These are phyloP conservation scores for Danaus chrysippus DNA, from an alignment of 2,888 invertebrate species.

Conservation along the genomic window DNA sequence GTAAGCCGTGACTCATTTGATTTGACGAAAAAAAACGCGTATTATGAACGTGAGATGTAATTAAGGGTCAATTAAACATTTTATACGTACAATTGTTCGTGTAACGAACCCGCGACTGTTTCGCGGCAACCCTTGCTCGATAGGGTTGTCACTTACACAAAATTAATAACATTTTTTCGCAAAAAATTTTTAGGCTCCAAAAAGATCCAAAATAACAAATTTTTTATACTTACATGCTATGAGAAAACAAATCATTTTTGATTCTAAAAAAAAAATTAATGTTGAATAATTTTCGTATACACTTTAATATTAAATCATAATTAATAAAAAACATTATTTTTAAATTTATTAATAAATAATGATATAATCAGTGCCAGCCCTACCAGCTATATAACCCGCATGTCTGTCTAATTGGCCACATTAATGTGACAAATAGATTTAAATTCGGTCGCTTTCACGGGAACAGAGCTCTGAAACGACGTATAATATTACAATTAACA, in stretches of 20 bases:
- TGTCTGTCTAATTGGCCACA: constrained; percentile 67
- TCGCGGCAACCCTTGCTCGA: constrained; percentile 33
- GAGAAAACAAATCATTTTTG: too few species aligned
- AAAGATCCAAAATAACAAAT: too few species aligned
- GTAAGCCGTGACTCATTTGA: constrained; percentile 28
- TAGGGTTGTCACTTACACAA: constrained; percentile 30
- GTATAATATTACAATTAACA: constrained; percentile 18
- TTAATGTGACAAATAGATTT: constrained; percentile 75
- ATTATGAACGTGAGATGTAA: constrained; percentile 54
- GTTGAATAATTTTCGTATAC: too few species aligned
- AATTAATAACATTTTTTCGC: background rate
- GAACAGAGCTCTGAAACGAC: constrained; percentile 29
- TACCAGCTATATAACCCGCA: constrained; percentile 68
- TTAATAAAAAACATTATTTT: too few species aligned
- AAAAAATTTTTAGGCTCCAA: too few species aligned
- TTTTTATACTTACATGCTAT: too few species aligned
- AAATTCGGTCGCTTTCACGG: constrained; percentile 54
- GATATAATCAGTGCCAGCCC: constrained; percentile 44
- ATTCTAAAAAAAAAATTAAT: too few species aligned
- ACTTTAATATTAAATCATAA: too few species aligned
- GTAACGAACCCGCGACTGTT: constrained; percentile 47
- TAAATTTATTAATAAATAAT: too few species aligned
- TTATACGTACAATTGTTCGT: constrained; percentile 45
- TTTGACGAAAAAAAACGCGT: constrained; percentile 33
- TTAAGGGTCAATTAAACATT: constrained; percentile 58